A percentile compares a stretch with the other conserved stretches of the same genome.
These are phyloP conservation scores for Microcebus tavaratra DNA, from an alignment of 2,113 vertebrate species.

Conservation along the genomic window DNA sequence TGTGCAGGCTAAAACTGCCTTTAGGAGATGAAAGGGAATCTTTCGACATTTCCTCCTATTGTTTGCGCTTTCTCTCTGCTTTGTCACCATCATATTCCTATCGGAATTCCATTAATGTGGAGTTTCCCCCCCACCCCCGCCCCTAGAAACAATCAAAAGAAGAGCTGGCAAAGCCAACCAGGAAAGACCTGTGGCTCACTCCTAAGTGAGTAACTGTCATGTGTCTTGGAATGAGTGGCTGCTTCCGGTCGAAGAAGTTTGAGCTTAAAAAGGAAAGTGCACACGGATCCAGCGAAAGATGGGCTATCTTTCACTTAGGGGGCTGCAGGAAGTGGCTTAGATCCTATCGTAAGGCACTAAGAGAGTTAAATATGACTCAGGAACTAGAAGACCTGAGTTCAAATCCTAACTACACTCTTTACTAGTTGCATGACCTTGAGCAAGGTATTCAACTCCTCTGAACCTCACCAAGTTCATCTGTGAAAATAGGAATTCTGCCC, in stretches of 20 bases:
- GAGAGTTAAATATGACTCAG: background rate
- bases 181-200: constrained; percentile 67
- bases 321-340: background rate
- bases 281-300: background rate
- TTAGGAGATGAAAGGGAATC: constrained; percentile 71
- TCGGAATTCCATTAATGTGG: constrained; percentile 62
- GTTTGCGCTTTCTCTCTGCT: constrained; percentile 80
- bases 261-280: background rate
- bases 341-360: background rate
- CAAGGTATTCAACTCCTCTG: background rate
- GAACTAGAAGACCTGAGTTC: background rate
- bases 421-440: background rate
- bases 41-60: constrained; percentile 82
- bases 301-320: background rate
- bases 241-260: background rate
- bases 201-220: constrained; percentile 20
- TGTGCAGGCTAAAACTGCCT: background rate
- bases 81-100: constrained; percentile 70
- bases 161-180: constrained; percentile 62
- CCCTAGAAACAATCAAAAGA: constrained; percentile 70
- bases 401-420: background rate
- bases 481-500: background rate
- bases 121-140: constrained; percentile 54
- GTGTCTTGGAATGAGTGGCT: constrained; percentile 24
- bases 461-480: background rate